Percentiles rank a stretch among this genome's conserved stretches.
phyloP scores from a whole-genome alignment of 1,140 invertebrate species.

The Drosophila obscura region DNA sequence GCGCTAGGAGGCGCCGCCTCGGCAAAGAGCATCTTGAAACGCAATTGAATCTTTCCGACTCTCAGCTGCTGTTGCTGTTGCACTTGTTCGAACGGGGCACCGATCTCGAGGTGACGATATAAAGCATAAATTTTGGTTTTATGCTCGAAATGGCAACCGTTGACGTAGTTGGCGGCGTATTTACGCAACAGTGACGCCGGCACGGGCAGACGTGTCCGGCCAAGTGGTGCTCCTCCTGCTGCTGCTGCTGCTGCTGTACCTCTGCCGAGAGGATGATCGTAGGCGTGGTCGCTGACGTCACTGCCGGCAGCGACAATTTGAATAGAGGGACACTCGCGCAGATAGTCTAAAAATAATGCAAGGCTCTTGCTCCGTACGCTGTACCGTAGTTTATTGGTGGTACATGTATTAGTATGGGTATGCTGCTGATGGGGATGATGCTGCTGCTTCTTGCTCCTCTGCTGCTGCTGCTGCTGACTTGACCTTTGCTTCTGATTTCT shows the following conservation, averaged over 20 bases:
- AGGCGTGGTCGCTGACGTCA: conserved; percentile 54
- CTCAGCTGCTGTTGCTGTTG: conserved; percentile 82
- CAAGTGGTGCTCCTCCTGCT: conserved; percentile 25
- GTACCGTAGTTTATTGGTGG: conserved; percentile 51
- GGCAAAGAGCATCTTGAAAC: conserved; percentile 74
- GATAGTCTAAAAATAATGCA: conserved; percentile 77
- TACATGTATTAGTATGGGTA: conserved; percentile 6
- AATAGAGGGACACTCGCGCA: conserved; percentile 59
- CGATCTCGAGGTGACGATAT: conserved; percentile 76
- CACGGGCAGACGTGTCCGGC: conserved; percentile 49
- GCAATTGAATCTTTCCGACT: conserved; percentile 63
- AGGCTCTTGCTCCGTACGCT: conserved; percentile 59
- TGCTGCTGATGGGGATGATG: conserved; percentile 24
- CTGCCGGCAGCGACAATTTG: conserved; percentile 51
- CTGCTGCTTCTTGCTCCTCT: conserved; percentile 12
- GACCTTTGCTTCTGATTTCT: conserved; percentile 53
- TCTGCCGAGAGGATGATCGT: conserved; percentile 12
- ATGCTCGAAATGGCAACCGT: conserved; percentile 74
- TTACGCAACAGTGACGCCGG: conserved; percentile 52
- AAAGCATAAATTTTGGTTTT: conserved; percentile 83
- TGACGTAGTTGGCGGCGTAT: conserved; percentile 64
- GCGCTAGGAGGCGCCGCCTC: conserved; percentile 46
- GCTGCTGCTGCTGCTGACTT: conserved; percentile 45
- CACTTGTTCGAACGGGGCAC: conserved; percentile 77
- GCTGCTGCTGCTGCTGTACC: conserved; percentile 5